Base-by-base conservation (phyloP, 2,888 invertebrate species). In the Drosophila quinaria region DNA sequence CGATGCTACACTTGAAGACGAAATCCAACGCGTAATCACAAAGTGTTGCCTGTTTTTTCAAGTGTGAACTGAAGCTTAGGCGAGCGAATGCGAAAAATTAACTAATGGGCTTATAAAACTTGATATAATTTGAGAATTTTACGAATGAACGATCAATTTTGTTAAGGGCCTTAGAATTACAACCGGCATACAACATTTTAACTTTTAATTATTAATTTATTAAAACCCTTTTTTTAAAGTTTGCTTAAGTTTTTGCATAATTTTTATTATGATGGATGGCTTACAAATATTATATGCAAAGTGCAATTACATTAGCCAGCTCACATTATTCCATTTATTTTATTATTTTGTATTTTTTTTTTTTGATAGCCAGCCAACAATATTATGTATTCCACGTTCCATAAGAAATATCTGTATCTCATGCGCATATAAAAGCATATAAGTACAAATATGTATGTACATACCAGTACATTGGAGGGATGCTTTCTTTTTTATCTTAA, bases 31-130 rank as follows among this genome's bases (percentile, higher is more conserved):
- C 62, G 50, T 69, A 37, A 58, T 47, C 55, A 63, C 59, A 63
- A 79, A 77, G 70, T 80, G 76, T 66, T 70, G 77, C 67, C 64
- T 49, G 59, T 62, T 80, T 78, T 64, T 67, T 62, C 67, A 50
- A 80, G 67, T 78, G 77, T 80, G 37, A 78, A 67, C 15, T 35
- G 9, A 67, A 51, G 64, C 31, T 65, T 54, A 29, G 59, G 54
- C 60, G n/a, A 41, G 49, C 49, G 56, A 47, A 25, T 33, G 58
- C 25, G 17, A 22, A 52, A 56, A 68, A 60, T 41, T 42, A 29
- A 44, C 46, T 74, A 69, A 69, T 49, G 60, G 31, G 37, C 69
- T 61, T 58, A 60, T 69, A 74, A 74, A 59, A 54, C 54, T 63
- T 61, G 19, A 52, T 68, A 37, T 49, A 58, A 54, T 17, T 50